Base-by-base conservation (phyloP, 2,113 vertebrate species). In the Brachionichthys hirsutus region DNA sequence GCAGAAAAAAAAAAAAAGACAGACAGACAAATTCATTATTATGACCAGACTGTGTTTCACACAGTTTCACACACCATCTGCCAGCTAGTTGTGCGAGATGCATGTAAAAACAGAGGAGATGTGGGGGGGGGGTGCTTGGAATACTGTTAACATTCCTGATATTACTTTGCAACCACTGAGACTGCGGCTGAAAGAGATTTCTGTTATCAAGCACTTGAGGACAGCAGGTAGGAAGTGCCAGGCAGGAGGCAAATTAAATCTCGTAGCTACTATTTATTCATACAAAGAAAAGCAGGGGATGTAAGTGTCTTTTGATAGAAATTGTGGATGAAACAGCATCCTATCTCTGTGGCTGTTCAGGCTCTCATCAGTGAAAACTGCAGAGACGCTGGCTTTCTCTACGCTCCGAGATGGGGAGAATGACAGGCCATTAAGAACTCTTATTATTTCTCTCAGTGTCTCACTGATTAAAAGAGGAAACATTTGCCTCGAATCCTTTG, bases 281-380 rank as follows among this genome's bases (percentile, higher is more conserved):
- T 60, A 61, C 38, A 65, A 75, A 59, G 62, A 67, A 75, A 73
- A 77, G 52, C 40, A 58, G 55, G 22, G 56, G 48, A 76, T 74
- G 69, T 79, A 62, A 82, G 81, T 71, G 70, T 62, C 17, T 15
- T 73, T 64, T 59, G 48, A 75, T 42, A 30, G 38, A 65, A 73
- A 73, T 44, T 17, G 68, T 3, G 17, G 18, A 64, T 47, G 72
- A 65, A 36, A 62, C 7, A 1, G 45, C 52, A 53, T 54, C 36
- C 47, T 54, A 75, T 82, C 48, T 65, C 6, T 59, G 66, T 11
- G 34, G 56, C 58, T 53, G 70, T 10, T 70, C 57, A 79, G 75
- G 73, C 62, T 59, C 42, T 57, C 17, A 73, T 81, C 52, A 76
- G 73, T n/a, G n/a, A n/a, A n/a, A 54, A 40, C 59, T 62, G 48